A percentile compares a stretch with the other conserved stretches of the same genome.
Evolutionary conservation across 2,888 invertebrate species (phyloP).

Genomic region (Eristalinus aeneus): DNA sequence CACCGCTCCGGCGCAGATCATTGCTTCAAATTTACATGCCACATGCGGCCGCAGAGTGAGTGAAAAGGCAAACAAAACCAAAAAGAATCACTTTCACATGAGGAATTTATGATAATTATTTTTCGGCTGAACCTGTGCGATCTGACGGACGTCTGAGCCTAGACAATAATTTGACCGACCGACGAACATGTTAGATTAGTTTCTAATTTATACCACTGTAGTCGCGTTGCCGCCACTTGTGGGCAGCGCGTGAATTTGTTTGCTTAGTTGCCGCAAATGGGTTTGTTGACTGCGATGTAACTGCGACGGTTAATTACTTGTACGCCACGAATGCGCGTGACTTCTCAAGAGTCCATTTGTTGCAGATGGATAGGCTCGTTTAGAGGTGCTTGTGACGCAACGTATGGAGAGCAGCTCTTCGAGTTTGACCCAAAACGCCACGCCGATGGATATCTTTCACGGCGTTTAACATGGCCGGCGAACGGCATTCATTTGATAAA

Average conservation of each 20-base stretch:
- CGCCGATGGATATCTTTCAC: constrained; percentile 1
- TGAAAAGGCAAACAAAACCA: background rate
- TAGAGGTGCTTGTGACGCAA: background rate
- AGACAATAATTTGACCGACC: background rate
- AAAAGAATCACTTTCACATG: constrained; percentile 51
- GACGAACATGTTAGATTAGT: constrained; percentile 5
- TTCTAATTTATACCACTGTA: background rate
- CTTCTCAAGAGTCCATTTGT: background rate
- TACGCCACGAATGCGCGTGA: background rate
- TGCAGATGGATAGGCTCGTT: background rate
- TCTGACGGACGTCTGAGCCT: background rate
- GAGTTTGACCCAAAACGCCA: background rate
- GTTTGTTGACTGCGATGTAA: constrained; percentile 6
- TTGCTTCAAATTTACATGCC: constrained; percentile 36
- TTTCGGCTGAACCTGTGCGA: constrained; percentile 11
- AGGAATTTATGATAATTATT: constrained; percentile 54
- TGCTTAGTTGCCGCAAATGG: background rate
- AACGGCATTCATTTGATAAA: constrained; percentile 22
- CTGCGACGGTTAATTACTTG: background rate
- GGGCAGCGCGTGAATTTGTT: background rate
- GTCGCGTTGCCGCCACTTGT: background rate
- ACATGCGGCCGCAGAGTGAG: background rate
- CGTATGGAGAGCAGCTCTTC: background rate
- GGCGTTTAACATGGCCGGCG: background rate
- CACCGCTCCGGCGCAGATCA: background rate